Base-by-base conservation (phyloP, 2,888 invertebrate genomes). In the Lasioglossum villosulum region DNA sequence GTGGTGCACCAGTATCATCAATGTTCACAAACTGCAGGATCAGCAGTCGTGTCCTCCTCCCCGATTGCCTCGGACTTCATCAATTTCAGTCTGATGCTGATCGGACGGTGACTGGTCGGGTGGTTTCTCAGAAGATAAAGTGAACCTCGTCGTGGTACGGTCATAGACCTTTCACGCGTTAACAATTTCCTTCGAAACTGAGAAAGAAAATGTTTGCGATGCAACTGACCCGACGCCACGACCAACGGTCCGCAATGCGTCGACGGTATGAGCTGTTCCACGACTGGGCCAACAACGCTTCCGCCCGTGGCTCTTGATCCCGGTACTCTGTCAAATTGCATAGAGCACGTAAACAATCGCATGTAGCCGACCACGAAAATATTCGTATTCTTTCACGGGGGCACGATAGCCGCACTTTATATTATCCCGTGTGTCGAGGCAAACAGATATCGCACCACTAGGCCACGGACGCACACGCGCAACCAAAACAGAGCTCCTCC, bases 281-380 rank as follows among this genome's bases (percentile, higher is more conserved):
- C 66, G 79, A 75, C 71, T 78, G 66, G 70, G 63, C 14, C 74
- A 59, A 75, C 78, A 71, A 75, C 75, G 66, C 77, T 77, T 70
- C 83, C 75, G 16, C 72, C 66, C 80, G 63, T 86, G 14, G 72
- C 83, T 80, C 86, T 80, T 83, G 72, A 56, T 72, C 70, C 78
- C 48, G 82, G 27, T 73, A 48, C 80, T 84, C 77, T 37, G 56
- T 83, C 88, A 80, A 87, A 84, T 89, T 79, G 90, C 90, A 90
- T 90, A 90, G 89, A 89, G 88, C 80, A 82, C 84, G 72, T 56
- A 52, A 77, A 86, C 86, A 83, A 84, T 86, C 66, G 76, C 88
- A 83, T 86, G 78, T 78, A 72, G 79, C 66, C 37, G 34, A 68
- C n/a, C n/a, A 68, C n/a, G 12, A n/a, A 4, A 68, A 82, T 23